A percentile compares a stretch with the other conserved stretches of the same genome.
Conservation (phyloP, 2,113 vertebrate genomes). For the Scomber japonicus region DNA sequence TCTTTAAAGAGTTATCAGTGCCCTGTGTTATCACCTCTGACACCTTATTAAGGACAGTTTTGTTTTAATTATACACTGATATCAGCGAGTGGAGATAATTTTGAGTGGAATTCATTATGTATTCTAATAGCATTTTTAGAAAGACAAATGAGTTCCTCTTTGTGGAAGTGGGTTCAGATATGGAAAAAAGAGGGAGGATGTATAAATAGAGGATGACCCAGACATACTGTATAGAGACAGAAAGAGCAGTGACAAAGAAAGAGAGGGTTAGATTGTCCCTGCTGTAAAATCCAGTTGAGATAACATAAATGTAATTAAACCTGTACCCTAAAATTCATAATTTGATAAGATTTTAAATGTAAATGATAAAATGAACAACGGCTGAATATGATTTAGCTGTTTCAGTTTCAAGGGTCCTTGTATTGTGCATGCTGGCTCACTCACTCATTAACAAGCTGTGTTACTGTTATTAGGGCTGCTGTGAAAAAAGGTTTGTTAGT, state of each 20-base stretch:
- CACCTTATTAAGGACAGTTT: slow-evolving; percentile 71
- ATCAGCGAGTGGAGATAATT: slow-evolving; percentile 62
- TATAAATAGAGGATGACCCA: slow-evolving; percentile 32
- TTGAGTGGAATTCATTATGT: slow-evolving; percentile 73
- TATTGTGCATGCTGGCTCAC: too few relatives aligned
- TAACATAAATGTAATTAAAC: slow-evolving; percentile 11
- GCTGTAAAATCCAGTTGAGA: slow-evolving; percentile 13
- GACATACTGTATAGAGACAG: neutral
- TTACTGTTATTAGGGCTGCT: too few relatives aligned
- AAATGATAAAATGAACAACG: too few relatives aligned
- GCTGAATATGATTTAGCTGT: too few relatives aligned
- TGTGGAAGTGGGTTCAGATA: slow-evolving; percentile 53
- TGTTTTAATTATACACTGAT: slow-evolving; percentile 76
- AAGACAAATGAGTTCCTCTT: slow-evolving; percentile 69
- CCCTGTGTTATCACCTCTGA: slow-evolving; percentile 67
- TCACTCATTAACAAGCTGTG: too few relatives aligned
- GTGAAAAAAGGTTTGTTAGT: too few relatives aligned
- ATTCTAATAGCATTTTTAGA: slow-evolving; percentile 66
- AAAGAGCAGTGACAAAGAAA: neutral
- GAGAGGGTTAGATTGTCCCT: neutral
- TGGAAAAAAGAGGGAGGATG: slow-evolving; percentile 6
- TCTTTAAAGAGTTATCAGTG: slow-evolving; percentile 64
- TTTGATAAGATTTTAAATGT: neutral
- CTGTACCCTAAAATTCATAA: neutral
- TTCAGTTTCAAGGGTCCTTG: too few relatives aligned